These are phyloP conservation scores for Argya squamiceps DNA, from an alignment of 2,797 vertebrate genomes.

Conservation along the genomic window DNA sequence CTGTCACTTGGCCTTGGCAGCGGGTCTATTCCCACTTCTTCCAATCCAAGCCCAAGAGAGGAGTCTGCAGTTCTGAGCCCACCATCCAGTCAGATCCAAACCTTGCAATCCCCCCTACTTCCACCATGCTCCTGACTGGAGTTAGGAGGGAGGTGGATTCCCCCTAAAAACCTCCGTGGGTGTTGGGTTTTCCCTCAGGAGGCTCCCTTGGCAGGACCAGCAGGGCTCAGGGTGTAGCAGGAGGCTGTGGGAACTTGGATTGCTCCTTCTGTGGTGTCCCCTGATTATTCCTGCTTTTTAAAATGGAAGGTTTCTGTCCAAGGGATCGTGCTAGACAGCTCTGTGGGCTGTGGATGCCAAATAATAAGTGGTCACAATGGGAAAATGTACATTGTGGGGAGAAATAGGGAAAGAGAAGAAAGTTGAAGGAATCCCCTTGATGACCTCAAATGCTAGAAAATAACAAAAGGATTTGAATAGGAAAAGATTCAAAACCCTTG, in stretches of 20 bases:
- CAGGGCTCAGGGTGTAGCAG: not conserved
- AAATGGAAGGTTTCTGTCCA: not conserved
- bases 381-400: not conserved
- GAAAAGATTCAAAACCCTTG: not conserved
- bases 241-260: not conserved
- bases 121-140: fast-evolving
- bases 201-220: not conserved
- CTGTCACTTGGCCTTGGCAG: fast-evolving
- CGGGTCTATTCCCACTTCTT: not conserved
- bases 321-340: not conserved
- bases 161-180: not conserved
- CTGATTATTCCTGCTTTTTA: not conserved
- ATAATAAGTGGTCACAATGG: not conserved
- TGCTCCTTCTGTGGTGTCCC: not conserved
- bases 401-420: not conserved
- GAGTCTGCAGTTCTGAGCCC: not conserved
- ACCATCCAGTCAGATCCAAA: not conserved
- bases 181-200: not conserved
- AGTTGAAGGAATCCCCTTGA: not conserved
- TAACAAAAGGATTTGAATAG: not conserved
- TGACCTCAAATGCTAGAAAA: not conserved
- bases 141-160: not conserved
- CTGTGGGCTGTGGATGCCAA: not conserved
- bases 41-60: not conserved
- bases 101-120: fast-evolving